Evolutionary conservation across 1,140 invertebrate species (phyloP).

Genomic region (Drosophila lini): DNA sequence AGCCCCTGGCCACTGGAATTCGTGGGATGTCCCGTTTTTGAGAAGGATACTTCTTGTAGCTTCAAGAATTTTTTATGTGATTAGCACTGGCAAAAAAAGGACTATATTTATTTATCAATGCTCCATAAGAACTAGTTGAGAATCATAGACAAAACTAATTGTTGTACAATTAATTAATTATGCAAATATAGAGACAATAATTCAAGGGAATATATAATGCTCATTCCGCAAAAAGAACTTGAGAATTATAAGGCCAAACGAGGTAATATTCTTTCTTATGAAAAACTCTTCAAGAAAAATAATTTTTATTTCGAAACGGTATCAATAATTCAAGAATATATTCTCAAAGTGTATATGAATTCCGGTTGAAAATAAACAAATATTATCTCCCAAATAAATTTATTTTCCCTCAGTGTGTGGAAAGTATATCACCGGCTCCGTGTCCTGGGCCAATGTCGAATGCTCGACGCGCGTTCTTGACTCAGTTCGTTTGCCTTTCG

Average conservation of each 20-base stretch:
- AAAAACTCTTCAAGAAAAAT: neutral
- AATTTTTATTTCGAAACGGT: neutral
- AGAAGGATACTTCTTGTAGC: constrained; percentile 17
- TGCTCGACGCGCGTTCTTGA: constrained; percentile 34
- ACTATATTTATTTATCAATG: too few species aligned
- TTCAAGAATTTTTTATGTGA: neutral
- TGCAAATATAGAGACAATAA: too few species aligned
- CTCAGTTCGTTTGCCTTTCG: constrained; percentile 53
- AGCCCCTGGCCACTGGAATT: constrained; percentile 25
- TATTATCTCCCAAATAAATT: neutral
- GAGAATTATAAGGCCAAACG: neutral
- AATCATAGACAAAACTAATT: neutral
- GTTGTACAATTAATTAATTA: too few species aligned
- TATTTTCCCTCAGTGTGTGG: constrained; percentile 2
- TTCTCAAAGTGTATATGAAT: neutral
- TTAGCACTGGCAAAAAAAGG: neutral
- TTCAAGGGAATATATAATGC: too few species aligned
- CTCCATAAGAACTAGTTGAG: neutral
- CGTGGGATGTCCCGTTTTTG: constrained; percentile 16
- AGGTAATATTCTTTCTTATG: too few species aligned
- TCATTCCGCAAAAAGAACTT: neutral
- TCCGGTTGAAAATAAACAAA: neutral
- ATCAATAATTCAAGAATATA: neutral
- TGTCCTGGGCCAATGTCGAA: constrained; percentile 25
- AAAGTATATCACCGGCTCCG: constrained; percentile 2